These are phyloP conservation scores for Coluber constrictor DNA, from an alignment of 2,797 vertebrate species.

Conservation along the genomic window DNA sequence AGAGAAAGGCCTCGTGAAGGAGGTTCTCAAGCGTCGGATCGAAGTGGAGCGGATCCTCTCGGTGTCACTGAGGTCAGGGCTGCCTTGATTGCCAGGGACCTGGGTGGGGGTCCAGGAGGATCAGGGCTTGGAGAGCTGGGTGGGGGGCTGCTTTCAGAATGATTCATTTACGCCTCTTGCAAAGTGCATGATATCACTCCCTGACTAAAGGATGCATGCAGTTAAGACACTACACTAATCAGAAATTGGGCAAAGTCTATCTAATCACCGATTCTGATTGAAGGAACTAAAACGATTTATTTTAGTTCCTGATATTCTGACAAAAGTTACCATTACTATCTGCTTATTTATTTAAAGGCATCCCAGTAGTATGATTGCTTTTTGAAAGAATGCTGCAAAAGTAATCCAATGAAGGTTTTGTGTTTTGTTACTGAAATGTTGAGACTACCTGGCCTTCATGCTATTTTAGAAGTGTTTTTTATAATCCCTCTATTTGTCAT, in stretches of 20 bases:
- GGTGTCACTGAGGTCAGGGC: constrained; percentile 87
- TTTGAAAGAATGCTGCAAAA: neutral
- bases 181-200: neutral
- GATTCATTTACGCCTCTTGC: neutral
- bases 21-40: constrained; percentile 89
- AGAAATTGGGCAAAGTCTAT: neutral
- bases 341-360: neutral
- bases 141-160: neutral
- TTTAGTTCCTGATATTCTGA: neutral
- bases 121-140: neutral
- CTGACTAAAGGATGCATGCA: neutral
- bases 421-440: neutral
- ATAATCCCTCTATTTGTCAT: neutral
- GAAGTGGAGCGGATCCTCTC: constrained; percentile 89
- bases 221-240: neutral
- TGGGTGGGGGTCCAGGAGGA: neutral
- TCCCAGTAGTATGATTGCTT: neutral
- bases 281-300: neutral
- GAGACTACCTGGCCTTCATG: neutral
- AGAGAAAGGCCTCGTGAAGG: constrained; percentile 91
- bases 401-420: too few species aligned
- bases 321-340: neutral
- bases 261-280: neutral
- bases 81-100: neutral
- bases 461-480: neutral